Evolutionary conservation across 2,888 invertebrate genomes (phyloP).

Genomic region (Ligdia adustata): DNA sequence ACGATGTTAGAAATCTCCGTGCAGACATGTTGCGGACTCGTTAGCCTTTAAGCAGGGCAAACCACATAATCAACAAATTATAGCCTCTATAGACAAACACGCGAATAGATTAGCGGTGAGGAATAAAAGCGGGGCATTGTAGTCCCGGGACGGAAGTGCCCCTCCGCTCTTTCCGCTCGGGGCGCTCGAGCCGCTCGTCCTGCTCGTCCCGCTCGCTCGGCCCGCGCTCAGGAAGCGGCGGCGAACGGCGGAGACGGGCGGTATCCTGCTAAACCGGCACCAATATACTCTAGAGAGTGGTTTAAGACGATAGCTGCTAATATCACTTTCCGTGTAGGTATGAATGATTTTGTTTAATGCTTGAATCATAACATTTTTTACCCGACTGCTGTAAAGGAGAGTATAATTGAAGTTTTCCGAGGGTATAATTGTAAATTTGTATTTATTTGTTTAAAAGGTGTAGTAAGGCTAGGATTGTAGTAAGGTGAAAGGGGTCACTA

Average conservation of each 20-base stretch:
- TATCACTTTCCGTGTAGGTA: conserved; percentile 19
- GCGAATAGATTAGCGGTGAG: conserved; percentile 74
- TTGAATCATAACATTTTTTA: too few relatives aligned
- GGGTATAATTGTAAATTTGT: too few relatives aligned
- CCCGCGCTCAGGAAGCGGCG: conserved; percentile 62
- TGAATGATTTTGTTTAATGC: conserved; percentile 4
- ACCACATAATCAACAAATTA: conserved; percentile 37
- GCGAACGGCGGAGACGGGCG: conserved; percentile 77
- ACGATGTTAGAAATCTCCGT: too few relatives aligned
- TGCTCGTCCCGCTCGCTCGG: conserved; percentile 21
- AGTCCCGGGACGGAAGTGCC: conserved; percentile 53
- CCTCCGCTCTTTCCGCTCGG: conserved; percentile 27
- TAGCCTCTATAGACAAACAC: conserved; percentile 57
- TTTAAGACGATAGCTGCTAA: conserved; percentile 20
- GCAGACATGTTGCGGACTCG: too few relatives aligned
- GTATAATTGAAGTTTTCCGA: too few relatives aligned
- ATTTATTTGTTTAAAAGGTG: too few relatives aligned
- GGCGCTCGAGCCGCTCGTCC: conserved; percentile 12
- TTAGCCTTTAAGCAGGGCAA: neutral
- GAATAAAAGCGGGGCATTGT: conserved; percentile 68
- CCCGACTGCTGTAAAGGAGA: too few relatives aligned
- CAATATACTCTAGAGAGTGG: conserved; percentile 22
- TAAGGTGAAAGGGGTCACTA: too few relatives aligned
- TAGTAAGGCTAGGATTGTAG: too few relatives aligned
- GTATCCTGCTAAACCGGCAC: conserved; percentile 58